Percentiles rank a stretch among this genome's conserved stretches.
Conservation (phyloP, 2,113 vertebrate genomes). For the Peromyscus polionotus region DNA sequence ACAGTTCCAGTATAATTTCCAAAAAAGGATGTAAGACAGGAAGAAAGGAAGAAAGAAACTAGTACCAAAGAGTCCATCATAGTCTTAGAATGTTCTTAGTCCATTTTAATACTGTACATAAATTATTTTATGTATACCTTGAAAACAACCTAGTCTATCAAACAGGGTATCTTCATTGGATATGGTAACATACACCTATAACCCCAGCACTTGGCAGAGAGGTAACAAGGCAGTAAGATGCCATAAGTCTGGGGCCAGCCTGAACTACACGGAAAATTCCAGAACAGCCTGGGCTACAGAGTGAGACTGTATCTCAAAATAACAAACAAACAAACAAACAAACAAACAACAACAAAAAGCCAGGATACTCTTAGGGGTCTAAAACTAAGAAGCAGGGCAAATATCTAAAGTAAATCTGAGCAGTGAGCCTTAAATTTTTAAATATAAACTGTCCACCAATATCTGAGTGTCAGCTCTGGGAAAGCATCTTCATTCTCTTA, state of each 20-base stretch:
- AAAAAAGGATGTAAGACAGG: not conserved
- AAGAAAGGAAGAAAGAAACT: not conserved
- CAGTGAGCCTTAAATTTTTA: not conserved
- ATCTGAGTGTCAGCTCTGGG: not conserved
- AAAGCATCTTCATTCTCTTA: not conserved
- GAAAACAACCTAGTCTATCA: not conserved
- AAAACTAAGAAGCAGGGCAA: not conserved
- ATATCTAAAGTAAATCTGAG: not conserved
- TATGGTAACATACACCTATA: too few relatives aligned
- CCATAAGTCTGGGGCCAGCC: not conserved
- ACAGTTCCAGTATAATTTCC: not conserved
- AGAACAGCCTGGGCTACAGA: not conserved
- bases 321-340: not conserved
- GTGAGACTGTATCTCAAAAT: not conserved
- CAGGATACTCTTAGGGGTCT: not conserved
- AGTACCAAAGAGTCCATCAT: not conserved
- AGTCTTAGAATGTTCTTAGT: not conserved
- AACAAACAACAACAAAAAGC: not conserved
- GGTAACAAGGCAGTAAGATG: too few relatives aligned
- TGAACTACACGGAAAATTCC: not conserved
- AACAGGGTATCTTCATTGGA: not conserved
- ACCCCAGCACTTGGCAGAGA: too few relatives aligned
- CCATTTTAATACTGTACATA: not conserved
- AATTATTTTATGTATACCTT: not conserved
- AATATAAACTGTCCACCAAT: not conserved